phyloP scores from a whole-genome alignment of 2,888 invertebrate species.

The Orthosia incerta region DNA sequence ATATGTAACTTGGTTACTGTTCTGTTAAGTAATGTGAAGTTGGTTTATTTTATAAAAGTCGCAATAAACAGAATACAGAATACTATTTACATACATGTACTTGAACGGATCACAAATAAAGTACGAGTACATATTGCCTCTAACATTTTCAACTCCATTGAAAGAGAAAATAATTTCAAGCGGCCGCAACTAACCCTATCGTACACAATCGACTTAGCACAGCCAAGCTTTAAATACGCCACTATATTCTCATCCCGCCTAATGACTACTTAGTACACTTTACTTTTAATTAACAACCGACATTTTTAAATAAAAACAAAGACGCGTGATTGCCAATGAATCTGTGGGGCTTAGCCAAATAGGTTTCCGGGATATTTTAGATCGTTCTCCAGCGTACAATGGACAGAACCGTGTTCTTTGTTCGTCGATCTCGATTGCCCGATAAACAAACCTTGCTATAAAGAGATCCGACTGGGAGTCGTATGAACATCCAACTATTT shows the following conservation, averaged over 20 bases:
- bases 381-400: constrained; percentile 72
- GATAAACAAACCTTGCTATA: constrained; percentile 80
- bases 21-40: neutral
- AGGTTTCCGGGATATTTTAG: constrained; percentile 74
- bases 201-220: constrained; percentile 44
- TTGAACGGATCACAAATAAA: neutral
- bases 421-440: constrained; percentile 74
- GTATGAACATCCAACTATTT: constrained; percentile 71
- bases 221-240: constrained; percentile 32
- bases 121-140: no score
- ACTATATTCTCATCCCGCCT: constrained; percentile 49
- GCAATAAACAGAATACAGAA: no score
- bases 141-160: constrained; percentile 1
- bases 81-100: no score
- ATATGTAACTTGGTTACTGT: constrained; percentile 27
- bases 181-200: constrained; percentile 7
- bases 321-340: constrained; percentile 61
- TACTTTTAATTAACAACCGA: constrained; percentile 64
- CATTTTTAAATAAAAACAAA: constrained; percentile 61
- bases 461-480: constrained; percentile 75
- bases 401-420: constrained; percentile 74
- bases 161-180: constrained; percentile 16
- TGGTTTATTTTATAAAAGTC: no score
- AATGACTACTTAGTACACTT: constrained; percentile 57
- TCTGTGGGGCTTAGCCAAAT: constrained; percentile 69